Percentiles rank a stretch among this genome's conserved stretches.
Evolutionary conservation across 2,113 vertebrate species (phyloP).

Genomic region (Clupea harengus): DNA sequence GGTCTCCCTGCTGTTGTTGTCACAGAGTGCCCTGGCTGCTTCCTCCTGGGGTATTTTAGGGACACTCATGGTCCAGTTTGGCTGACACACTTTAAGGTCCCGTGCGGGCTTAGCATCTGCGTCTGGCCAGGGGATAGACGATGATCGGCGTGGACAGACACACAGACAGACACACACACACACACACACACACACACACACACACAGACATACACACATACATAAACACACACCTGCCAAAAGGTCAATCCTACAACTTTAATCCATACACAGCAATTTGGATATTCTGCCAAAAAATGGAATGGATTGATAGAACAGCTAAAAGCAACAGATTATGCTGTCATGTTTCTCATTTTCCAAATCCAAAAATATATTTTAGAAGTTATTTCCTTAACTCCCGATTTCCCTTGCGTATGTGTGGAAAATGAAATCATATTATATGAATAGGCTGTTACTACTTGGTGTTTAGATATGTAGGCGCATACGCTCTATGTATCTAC

Average conservation of each 20-base stretch:
- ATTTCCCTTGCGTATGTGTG: neutral
- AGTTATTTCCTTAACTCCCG: neutral
- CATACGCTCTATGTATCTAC: neutral
- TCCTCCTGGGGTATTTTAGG: neutral
- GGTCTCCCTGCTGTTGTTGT: neutral
- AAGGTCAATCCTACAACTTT: neutral
- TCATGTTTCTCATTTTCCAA: neutral
- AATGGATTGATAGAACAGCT: neutral
- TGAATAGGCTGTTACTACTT: neutral
- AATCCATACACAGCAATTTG: neutral
- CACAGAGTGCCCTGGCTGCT: neutral
- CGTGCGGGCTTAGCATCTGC: slow-evolving; percentile 24
- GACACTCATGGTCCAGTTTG: slow-evolving; percentile 37
- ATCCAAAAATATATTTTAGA: neutral
- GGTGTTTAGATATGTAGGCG: neutral
- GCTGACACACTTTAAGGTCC: slow-evolving; percentile 22
- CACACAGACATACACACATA: neutral
- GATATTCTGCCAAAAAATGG: neutral
- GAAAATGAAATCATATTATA: neutral
- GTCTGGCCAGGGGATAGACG: neutral
- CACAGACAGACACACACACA: neutral
- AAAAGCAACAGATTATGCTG: neutral
- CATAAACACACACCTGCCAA: neutral
- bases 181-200: neutral
- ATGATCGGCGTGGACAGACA: neutral